Conservation (phyloP, 2,113 vertebrate genomes). For the Trematomus loennbergii region DNA sequence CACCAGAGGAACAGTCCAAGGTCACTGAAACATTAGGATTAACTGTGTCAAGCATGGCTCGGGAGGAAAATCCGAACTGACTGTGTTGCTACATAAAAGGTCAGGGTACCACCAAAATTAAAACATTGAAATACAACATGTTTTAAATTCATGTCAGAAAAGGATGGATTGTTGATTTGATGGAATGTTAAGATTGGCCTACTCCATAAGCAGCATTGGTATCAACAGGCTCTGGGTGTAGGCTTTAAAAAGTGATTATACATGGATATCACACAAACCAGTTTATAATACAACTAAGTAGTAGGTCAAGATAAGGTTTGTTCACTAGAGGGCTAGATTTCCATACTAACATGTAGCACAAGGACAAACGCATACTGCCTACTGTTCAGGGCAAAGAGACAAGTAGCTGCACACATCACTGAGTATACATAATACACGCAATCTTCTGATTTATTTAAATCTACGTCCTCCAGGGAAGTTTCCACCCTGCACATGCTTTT, state of each 20-base stretch:
- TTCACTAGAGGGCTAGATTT: constrained; percentile 10
- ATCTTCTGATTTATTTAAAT: constrained; percentile 59
- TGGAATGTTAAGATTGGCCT: neutral
- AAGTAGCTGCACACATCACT: constrained; percentile 36
- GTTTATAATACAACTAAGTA: neutral
- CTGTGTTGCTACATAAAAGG: constrained; percentile 22
- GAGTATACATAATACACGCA: constrained; percentile 38
- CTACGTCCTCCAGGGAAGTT: constrained; percentile 36
- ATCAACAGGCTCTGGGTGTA: neutral
- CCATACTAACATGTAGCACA: constrained; percentile 27
- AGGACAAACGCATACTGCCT: constrained; percentile 39
- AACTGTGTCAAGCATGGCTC: constrained; percentile 4
- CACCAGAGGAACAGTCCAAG: constrained; percentile 26
- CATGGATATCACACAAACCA: neutral
- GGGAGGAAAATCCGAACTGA: constrained; percentile 33
- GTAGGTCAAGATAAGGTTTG: constrained; percentile 19
- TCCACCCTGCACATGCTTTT: neutral
- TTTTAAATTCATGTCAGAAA: constrained; percentile 14
- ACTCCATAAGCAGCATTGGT: neutral
- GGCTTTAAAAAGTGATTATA: neutral
- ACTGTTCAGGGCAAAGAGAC: constrained; percentile 28
- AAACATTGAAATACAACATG: neutral
- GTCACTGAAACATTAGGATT: constrained; percentile 27
- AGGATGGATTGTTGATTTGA: constrained; percentile 7
- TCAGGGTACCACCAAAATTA: constrained; percentile 11